Conservation (phyloP, 2,797 vertebrate species). For the Oreochromis grahami region DNA sequence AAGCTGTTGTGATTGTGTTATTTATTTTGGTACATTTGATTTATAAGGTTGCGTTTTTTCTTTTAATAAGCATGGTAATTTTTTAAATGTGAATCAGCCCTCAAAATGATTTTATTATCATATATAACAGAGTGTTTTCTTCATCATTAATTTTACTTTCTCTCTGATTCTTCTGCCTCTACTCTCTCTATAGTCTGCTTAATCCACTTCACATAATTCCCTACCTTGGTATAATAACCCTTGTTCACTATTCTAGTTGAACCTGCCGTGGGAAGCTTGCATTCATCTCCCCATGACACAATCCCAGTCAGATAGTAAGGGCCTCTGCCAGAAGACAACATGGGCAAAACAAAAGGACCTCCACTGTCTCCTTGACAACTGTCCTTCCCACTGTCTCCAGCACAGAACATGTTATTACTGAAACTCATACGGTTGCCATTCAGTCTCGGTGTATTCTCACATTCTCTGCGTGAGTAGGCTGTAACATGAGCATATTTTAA, state of each 20-base stretch:
- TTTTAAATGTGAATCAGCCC: neutral
- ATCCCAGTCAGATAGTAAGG: constrained; percentile 78
- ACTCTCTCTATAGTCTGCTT: constrained; percentile 69
- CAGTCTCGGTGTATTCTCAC: neutral
- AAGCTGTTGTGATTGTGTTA: neutral
- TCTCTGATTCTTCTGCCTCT: neutral
- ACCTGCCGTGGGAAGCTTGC: neutral
- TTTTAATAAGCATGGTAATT: neutral
- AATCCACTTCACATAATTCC: constrained; percentile 89
- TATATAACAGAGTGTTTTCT: neutral
- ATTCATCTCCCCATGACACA: constrained; percentile 82
- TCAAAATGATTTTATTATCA: neutral
- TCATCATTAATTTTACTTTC: neutral
- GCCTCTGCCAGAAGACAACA: constrained; percentile 8
- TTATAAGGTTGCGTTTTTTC: neutral
- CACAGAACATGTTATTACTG: constrained; percentile 92
- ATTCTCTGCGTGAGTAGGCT: neutral
- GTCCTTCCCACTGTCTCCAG: constrained; percentile 75
- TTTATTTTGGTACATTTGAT: constrained; percentile 8
- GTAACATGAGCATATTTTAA: constrained; percentile 57
- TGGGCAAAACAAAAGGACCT: constrained; percentile 75
- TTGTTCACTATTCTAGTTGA: constrained; percentile 6
- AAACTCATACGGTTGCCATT: constrained; percentile 17
- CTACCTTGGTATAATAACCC: constrained; percentile 87
- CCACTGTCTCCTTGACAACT: constrained; percentile 88